These are phyloP conservation scores for Iselma pallidipennis DNA, from an alignment of 2,888 invertebrate genomes.

Conservation along the genomic window DNA sequence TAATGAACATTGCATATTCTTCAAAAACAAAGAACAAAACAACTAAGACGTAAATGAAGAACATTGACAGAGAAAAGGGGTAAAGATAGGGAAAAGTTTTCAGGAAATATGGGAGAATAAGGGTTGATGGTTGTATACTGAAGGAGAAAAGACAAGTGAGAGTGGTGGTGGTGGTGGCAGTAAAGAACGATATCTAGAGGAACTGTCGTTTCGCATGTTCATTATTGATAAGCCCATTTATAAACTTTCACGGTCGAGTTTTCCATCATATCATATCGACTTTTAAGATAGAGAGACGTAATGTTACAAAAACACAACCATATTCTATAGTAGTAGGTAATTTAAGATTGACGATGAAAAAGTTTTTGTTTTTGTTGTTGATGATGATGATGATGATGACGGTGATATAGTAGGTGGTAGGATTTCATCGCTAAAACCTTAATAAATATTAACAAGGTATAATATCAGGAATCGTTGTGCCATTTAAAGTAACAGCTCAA, in stretches of 20 bases:
- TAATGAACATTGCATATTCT: not conserved
- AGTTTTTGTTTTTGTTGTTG: not conserved
- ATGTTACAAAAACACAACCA: not conserved
- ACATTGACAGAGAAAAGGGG: not conserved
- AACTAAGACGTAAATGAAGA: not conserved
- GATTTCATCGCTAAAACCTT: conserved; percentile 30
- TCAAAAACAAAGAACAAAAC: not conserved
- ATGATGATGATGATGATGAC: not conserved
- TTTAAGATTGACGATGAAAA: not conserved
- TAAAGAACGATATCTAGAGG: not conserved
- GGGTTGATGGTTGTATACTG: not conserved
- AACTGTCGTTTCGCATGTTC: conserved; percentile 22
- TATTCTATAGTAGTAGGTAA: not conserved
- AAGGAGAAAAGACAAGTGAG: not conserved
- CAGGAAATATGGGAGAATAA: not conserved
- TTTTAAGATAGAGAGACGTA: too few relatives aligned
- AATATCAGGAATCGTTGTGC: conserved; percentile 33
- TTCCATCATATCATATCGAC: too few relatives aligned
- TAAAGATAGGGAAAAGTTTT: not conserved
- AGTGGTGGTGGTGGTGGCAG: not conserved
- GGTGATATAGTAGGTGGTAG: not conserved
- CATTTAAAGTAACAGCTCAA: conserved; percentile 31
- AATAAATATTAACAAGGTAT: conserved; percentile 35
- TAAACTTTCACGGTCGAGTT: conserved; percentile 14
- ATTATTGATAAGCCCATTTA: conserved; percentile 23